These are phyloP conservation scores for Myanophis thanlyinensis DNA, from an alignment of 2,113 vertebrate species.

Conservation along the genomic window DNA sequence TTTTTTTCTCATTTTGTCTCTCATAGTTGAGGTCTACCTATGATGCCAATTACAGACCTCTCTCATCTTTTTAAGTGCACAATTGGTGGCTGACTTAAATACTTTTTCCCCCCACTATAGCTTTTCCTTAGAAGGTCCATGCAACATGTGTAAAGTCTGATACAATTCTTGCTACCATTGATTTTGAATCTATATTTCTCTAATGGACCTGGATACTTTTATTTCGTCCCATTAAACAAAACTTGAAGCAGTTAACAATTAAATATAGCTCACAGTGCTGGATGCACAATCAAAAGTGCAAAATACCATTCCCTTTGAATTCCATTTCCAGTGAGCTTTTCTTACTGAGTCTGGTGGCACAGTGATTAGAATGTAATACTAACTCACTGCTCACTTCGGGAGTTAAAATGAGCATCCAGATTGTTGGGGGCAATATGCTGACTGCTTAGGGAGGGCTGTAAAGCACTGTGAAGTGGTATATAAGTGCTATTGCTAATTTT, in stretches of 20 bases:
- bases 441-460: no score
- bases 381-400: no score
- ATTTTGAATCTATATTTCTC: neutral
- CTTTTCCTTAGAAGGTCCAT: neutral
- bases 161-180: neutral
- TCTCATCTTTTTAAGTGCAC: no score
- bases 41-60: no score
- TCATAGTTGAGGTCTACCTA: no score
- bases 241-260: neutral
- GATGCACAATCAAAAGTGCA: neutral
- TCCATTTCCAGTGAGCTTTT: neutral
- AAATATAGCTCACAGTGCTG: neutral
- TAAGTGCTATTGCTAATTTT: neutral
- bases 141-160: neutral
- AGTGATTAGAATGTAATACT: no score
- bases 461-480: no score
- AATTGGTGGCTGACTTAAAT: no score
- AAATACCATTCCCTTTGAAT: neutral
- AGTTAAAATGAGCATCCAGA: no score
- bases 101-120: no score
- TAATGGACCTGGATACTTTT: neutral
- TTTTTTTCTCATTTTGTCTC: no score
- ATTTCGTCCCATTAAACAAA: neutral
- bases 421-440: no score
- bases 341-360: neutral